Base-by-base conservation (phyloP, 2,113 vertebrate genomes). In the Hucho hucho region DNA sequence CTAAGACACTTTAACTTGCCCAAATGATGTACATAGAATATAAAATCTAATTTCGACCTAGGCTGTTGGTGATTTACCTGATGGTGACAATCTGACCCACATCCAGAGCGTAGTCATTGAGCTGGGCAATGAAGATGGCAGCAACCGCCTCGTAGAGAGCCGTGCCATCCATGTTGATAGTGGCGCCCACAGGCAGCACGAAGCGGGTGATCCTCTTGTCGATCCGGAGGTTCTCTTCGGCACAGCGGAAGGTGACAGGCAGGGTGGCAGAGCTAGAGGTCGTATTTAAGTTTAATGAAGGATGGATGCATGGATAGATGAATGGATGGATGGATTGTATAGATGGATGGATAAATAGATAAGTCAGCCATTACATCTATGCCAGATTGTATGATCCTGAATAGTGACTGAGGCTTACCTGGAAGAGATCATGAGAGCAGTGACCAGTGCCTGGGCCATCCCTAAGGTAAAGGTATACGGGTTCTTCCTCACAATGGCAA, bases 141-240 rank as follows among this genome's bases (percentile, higher is more conserved):
- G 98, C 97, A 79, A 99, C 97, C 0, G 98, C 98, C 84, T 99
- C 98, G 0, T 99, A 99, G 24, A 99, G 95, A 0, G 98, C 97
- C 0, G 96, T 98, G 58, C 97, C 98, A 0, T 99, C 98, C 98
- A 99, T 99, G 92, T 99, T 99, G 80, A 99, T 98, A 53, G 98
- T 99, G 76, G 98, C 97, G 7, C 98, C 98, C 1, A 99, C 96
- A 0, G 98, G 98, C 69, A 99, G 89, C 79, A 99, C 95, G 0
- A 99, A 99, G 77, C 98, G 95, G 0, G 97, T 99, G 90, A 99
- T 98, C 76, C 98, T 93, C 87, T 95, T 98, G 92, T 99, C 97
- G 0, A 99, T 91, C 0, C 75, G 79, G 74, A 98, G 98, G 84
- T 98, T 98, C 72, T 98, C 97, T 88, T 99, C 98, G 0, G 95